These are phyloP conservation scores for Microcebus ravelobensis DNA, from an alignment of 2,113 vertebrate species.

Conservation along the genomic window DNA sequence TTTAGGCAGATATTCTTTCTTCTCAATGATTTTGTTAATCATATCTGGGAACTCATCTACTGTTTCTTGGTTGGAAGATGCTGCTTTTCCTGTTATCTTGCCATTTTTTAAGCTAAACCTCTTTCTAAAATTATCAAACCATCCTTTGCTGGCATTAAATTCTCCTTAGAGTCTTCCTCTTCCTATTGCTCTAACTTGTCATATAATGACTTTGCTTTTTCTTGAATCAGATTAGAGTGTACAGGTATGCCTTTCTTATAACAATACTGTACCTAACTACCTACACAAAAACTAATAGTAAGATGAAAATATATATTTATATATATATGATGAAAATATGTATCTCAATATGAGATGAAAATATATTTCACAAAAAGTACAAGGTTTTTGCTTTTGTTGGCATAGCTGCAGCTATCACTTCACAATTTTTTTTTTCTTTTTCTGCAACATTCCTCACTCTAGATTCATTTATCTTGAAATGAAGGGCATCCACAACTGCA, in stretches of 20 bases:
- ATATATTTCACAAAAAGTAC: too few species aligned
- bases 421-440: neutral
- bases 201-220: neutral
- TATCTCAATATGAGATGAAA: too few species aligned
- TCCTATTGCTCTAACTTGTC: neutral
- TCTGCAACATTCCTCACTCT: neutral
- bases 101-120: neutral
- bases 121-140: neutral
- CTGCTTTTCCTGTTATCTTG: neutral
- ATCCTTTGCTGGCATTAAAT: neutral
- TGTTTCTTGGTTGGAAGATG: neutral
- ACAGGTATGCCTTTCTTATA: neutral
- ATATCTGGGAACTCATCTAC: neutral
- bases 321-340: too few species aligned
- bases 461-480: neutral
- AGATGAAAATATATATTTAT: too few species aligned
- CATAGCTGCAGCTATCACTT: neutral
- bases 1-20: neutral
- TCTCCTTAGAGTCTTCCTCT: neutral
- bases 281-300: neutral
- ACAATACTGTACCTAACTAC: neutral
- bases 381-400: neutral
- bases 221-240: neutral
- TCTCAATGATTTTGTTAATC: neutral
- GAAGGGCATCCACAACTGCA: neutral